A percentile compares a stretch with the other conserved stretches of the same genome.
These are phyloP conservation scores for Pachliopta kotzebuea DNA, from an alignment of 2,888 invertebrate species.

Conservation along the genomic window DNA sequence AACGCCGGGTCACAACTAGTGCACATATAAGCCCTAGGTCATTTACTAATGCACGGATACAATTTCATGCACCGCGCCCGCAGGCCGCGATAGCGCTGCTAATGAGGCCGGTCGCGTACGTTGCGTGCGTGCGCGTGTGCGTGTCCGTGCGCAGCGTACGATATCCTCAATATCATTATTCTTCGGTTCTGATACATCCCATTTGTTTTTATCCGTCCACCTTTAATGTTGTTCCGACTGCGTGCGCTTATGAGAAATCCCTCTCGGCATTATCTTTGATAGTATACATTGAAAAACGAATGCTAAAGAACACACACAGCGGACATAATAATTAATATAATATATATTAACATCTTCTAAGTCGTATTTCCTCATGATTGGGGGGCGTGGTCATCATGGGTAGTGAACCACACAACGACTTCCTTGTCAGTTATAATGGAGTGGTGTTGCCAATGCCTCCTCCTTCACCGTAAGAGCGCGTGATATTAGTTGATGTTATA, in stretches of 20 bases:
- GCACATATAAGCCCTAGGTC: constrained; percentile 28
- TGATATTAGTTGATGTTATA: too few species aligned
- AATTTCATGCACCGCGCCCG: constrained; percentile 39
- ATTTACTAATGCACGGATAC: constrained; percentile 34
- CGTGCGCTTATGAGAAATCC: background rate
- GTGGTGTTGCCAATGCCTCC: too few species aligned
- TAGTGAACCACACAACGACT: too few species aligned
- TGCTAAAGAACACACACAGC: too few species aligned
- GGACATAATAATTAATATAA: too few species aligned
- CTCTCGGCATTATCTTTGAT: background rate
- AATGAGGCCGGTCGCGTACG: constrained; percentile 45
- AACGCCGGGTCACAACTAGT: background rate
- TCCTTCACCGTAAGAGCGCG: too few species aligned
- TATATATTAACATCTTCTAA: too few species aligned
- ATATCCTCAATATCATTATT: constrained; percentile 15
- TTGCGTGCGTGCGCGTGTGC: constrained; percentile 3
- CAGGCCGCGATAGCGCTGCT: constrained; percentile 48
- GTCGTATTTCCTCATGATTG: too few species aligned
- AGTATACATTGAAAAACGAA: too few species aligned
- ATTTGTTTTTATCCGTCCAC: background rate
- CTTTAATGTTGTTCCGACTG: background rate
- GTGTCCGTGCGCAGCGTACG: background rate
- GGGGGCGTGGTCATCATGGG: too few species aligned
- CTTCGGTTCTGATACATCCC: constrained; percentile 3
- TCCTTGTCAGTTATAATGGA: too few species aligned